Evolutionary conservation across 2,888 invertebrate species (phyloP), one percentile per base, ranked within the genome.

Genomic region (Volucella inanis): DNA sequence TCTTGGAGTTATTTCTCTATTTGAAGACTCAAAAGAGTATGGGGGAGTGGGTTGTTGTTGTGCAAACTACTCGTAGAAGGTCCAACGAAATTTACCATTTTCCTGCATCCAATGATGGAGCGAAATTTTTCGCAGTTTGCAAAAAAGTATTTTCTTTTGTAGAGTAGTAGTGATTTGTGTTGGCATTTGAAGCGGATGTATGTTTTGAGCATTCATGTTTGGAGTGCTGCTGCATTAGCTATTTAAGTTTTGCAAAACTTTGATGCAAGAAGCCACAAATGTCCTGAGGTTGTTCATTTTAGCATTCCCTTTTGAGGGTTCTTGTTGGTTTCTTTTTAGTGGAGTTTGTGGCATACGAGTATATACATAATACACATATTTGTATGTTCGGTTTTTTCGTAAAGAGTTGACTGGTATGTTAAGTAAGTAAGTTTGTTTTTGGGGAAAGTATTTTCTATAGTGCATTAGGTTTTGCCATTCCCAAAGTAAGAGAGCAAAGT

Each of bases 171-270:
- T 70, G 70, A 71, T 64, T 71, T 81, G 64, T 70, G 64, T 59
- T 65, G 54, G 70, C 59, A 81, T 65, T 47, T 47, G 57, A 47
- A 70, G 62, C 70, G 45, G 70, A 76, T 71, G 50, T 45, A 59
- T 65, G 70, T 68, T 74, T 75, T 57, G 57, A 76, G 52, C 39
- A 59, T 59, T 76, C 76, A 59, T 71, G 65, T 65, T 74, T 59
- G 31, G 31, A 6, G 31, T 31, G 6, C 31, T 31, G 59, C 47
- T 50, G 47, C 70, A 81, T 76, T 81, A 81, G 64, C 64, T 81
- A 39, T 70, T 75, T 54, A 64, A 70, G 75, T 52, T 68, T 31
- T 31, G 6, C 41, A 31, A 64, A 75, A 70, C n/a, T 75, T 75
- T 70, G 22, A 2, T 47, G 50, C 50, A 57, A n/a, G 14, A 10